Base-by-base conservation (phyloP, 2,888 invertebrate species). In the Chaetogeoica ovagalla region DNA sequence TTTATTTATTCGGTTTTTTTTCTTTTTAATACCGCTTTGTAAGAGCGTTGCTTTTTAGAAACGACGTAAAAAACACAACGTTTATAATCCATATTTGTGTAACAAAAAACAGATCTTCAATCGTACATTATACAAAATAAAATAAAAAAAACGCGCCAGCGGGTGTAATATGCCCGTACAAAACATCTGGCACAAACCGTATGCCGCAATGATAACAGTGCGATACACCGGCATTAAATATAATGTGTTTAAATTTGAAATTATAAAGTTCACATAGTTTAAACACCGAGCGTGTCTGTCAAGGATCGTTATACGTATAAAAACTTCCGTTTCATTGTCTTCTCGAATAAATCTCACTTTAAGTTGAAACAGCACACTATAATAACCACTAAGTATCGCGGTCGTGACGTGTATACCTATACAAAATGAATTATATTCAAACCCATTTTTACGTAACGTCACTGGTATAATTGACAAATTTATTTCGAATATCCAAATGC, bases 171-270 rank as follows among this genome's bases (percentile, higher is more conserved):
- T 2, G 2, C 23, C 21, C 30, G 71, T 39, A 37, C 52, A 30
- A n/a, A 48, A 73, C 72, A 73, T 73, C 72, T 73, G 62, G 62
- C 30, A 19, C 13, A n/a, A 37, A 30, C 62, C 72, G 62, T 73
- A 15, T 52, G 72, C 23, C n/a, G 15, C 72, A 15, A 62, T 52
- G 19, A 23, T 13, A 62, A 52, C 62, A 48, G 7, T 1, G 60
- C n/a, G n/a, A n/a, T n/a, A 43, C 7, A 43, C 19, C 2, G 48
- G 2, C 15, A 48, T 48, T 48, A 48, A 48, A 48, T 48, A 48
- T 11, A 59, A 60, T n/a, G 11, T 7, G 23, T 60, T 60, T 60
- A 19, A 23, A 60, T 60, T 71, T 60, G 11, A 60, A 71, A 48
- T 30, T 60, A 43, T 60, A 60, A 48, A 72, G 60, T 60, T 23